Conservation (phyloP, 2,113 vertebrate genomes). For the Cygnus buccinator region DNA sequence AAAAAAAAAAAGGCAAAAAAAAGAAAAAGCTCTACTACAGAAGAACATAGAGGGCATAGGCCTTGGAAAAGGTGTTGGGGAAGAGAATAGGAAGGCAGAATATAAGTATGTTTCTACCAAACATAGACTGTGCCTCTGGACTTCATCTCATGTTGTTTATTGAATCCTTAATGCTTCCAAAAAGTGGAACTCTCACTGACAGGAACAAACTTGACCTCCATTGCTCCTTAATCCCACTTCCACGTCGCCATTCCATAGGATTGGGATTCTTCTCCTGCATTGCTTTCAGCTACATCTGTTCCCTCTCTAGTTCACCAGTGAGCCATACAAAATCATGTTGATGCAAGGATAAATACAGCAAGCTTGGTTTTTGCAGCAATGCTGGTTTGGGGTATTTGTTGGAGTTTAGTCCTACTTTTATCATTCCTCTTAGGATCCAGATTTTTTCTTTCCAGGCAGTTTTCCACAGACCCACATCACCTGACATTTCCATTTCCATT, state of each 20-base stretch:
- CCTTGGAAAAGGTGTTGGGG: neutral
- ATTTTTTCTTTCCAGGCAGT: neutral
- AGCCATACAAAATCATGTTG: neutral
- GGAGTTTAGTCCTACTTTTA: neutral
- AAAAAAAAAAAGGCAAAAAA: neutral
- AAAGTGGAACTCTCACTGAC: neutral
- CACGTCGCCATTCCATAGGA: accelerated
- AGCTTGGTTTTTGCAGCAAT: neutral
- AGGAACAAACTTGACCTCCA: neutral
- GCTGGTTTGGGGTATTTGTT: neutral
- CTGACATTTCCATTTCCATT: neutral
- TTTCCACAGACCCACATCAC: neutral
- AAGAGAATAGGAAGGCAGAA: neutral
- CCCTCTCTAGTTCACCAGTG: neutral
- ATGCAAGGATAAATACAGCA: neutral
- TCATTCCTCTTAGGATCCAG: neutral
- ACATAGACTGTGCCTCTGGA: neutral
- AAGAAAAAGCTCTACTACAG: neutral
- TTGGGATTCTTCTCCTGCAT: neutral
- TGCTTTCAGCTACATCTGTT: neutral
- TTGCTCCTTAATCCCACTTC: neutral
- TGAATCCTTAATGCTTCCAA: neutral
- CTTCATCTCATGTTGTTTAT: neutral
- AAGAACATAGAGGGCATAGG: neutral
- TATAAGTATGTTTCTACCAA: neutral